A percentile compares a stretch with the other conserved stretches of the same genome.
phyloP scores from a whole-genome alignment of 2,888 invertebrate species.

The Melanchra persicariae region DNA sequence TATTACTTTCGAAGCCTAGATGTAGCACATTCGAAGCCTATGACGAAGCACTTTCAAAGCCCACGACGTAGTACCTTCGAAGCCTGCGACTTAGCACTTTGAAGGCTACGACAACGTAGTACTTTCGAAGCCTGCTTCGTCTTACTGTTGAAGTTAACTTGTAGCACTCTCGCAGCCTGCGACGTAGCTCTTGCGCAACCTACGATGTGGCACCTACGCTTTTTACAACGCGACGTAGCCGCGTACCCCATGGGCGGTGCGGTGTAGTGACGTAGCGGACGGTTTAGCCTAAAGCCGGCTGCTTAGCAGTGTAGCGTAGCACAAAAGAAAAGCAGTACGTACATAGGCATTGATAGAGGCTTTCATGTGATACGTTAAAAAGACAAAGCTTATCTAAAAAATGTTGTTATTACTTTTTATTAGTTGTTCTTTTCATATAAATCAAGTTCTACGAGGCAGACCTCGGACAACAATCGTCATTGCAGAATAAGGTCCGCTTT shows the following conservation, averaged over 20 bases:
- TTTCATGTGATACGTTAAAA: neutral
- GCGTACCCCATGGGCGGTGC: neutral
- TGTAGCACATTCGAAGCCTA: too few relatives aligned
- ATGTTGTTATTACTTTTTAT: too few relatives aligned
- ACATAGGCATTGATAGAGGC: neutral
- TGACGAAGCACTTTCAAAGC: too few relatives aligned
- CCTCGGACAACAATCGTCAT: neutral
- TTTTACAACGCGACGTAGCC: too few relatives aligned
- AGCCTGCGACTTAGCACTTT: too few relatives aligned
- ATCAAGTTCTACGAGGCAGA: neutral
- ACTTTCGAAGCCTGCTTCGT: too few relatives aligned
- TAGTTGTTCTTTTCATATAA: neutral
- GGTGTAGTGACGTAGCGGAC: conserved; percentile 1
- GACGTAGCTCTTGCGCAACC: neutral
- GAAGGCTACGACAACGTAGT: too few relatives aligned
- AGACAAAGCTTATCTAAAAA: too few relatives aligned
- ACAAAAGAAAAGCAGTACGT: neutral
- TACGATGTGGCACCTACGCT: neutral
- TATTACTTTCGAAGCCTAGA: too few relatives aligned
- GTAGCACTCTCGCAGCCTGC: neutral
- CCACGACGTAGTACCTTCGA: too few relatives aligned
- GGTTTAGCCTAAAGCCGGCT: neutral
- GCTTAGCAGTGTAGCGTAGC: conserved; percentile 10
- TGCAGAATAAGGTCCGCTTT: conserved; percentile 19
- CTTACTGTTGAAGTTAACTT: too few relatives aligned